Base-by-base conservation (phyloP, 2,888 invertebrate species). In the Blastobasis adustella region DNA sequence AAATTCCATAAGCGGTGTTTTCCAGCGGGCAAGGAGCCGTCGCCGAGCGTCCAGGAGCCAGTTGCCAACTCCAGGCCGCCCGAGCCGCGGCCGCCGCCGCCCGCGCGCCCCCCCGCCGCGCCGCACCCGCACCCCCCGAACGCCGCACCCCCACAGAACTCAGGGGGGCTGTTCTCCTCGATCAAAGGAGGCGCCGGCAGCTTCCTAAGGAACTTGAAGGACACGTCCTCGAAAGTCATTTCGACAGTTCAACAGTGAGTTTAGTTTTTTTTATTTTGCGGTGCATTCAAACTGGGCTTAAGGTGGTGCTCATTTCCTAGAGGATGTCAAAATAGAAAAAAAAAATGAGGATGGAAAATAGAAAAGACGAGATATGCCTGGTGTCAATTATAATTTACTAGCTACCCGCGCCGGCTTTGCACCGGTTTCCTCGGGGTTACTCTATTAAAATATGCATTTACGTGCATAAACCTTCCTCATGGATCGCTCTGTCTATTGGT, bases 221-320 rank as follows among this genome's bases (percentile, higher is more conserved):
- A 98, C 71, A 98, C 98, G 0, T 97, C 98, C 23, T 94, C 94
- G 42, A 98, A 98, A 90, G 97, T 99, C 45, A 98, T 98, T 94
- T 97, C 98, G 76, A 96, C 97, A 42, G 96, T 98, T 59, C 97
- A 97, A 77, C 96, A 96, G 91, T 94, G 74, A 91, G 92, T 91
- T 47, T 49, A 4, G 5, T 4, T n/a, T 47, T 75, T 42, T 10
- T 8, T 3, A 23, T 23, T 23, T 23, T 23, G 23, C 2, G 23
- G 23, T 23, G 1, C 23, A 23, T 3, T 23, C 23, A 23, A 23
- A 23, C 3, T 1, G 23, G 23, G 23, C 3, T 23, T 23, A 23
- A 23, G 23, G 23, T 3, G 23, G 23, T 23, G 23, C 23, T 23
- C 23, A 23, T 23, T 23, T 23, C 23, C 3, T 23, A 23, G 23